Percentiles rank a stretch among this genome's conserved stretches.
phyloP scores from a whole-genome alignment of 2,888 invertebrate genomes.

The Caenorhabditis virilis region DNA sequence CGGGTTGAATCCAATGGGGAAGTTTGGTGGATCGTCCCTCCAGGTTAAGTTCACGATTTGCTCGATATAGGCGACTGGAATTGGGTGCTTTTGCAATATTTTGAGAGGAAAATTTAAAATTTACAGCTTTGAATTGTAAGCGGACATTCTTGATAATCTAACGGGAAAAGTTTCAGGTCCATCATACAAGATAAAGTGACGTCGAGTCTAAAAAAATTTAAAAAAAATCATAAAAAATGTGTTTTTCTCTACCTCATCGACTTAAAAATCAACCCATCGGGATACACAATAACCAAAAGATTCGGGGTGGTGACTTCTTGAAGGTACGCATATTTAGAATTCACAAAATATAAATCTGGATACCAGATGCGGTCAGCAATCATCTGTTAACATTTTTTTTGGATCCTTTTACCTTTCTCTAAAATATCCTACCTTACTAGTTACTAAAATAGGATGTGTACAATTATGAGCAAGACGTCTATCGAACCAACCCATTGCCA shows the following conservation, averaged over 20 bases:
- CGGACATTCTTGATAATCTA: conserved; percentile 64
- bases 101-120: conserved; percentile 41
- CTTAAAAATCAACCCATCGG: conserved; percentile 68
- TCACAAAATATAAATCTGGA: conserved; percentile 68
- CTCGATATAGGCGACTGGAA: conserved; percentile 65
- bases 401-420: not conserved
- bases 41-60: conserved; percentile 65
- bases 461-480: conserved; percentile 67
- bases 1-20: conserved; percentile 63
- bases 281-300: conserved; percentile 63
- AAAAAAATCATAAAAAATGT: not conserved
- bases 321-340: conserved; percentile 67
- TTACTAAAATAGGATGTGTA: conserved; percentile 66
- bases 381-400: conserved; percentile 42
- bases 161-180: conserved; percentile 58
- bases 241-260: conserved; percentile 55
- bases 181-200: conserved; percentile 67
- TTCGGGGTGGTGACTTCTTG: conserved; percentile 61
- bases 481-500: conserved; percentile 68
- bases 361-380: conserved; percentile 65
- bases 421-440: conserved; percentile 45
- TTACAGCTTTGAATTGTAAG: conserved; percentile 66
- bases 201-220: conserved; percentile 54
- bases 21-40: conserved; percentile 62
- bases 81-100: not conserved